Conservation (phyloP, 1,140 invertebrate species). For the Episyrphus balteatus region DNA sequence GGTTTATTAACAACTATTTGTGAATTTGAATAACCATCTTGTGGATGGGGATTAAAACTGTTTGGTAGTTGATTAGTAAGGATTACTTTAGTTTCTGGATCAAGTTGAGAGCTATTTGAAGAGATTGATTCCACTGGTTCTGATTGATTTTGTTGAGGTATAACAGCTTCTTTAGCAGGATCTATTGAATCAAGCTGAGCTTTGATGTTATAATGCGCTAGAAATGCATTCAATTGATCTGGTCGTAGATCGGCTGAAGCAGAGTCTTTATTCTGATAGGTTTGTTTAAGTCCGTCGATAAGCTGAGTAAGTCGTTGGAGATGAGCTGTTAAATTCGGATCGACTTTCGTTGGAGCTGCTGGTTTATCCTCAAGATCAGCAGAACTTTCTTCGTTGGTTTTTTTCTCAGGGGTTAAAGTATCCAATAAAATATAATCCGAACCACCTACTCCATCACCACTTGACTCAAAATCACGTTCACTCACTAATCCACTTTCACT, state of each 20-base stretch:
- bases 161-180: conserved; percentile 1
- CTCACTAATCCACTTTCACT: conserved; percentile 7
- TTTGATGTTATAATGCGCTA: conserved; percentile 33
- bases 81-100: conserved; percentile 28
- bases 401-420: neutral
- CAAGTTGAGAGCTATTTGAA: conserved; percentile 16
- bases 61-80: conserved; percentile 16
- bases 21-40: conserved; percentile 22
- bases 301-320: conserved; percentile 30
- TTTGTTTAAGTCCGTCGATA: conserved; percentile 33
- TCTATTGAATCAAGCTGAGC: conserved; percentile 22
- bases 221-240: conserved; percentile 33
- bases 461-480: conserved; percentile 3
- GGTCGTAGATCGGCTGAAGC: conserved; percentile 23
- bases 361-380: too few relatives aligned
- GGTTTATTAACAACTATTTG: conserved; percentile 36
- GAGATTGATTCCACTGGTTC: conserved; percentile 10
- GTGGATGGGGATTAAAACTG: neutral
- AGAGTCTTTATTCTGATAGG: conserved; percentile 16
- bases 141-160: conserved; percentile 2
- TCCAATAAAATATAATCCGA: neutral
- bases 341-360: conserved; percentile 6
- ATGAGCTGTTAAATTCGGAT: conserved; percentile 29
- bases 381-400: conserved; percentile 1
- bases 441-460: conserved; percentile 3